Conservation (phyloP, 2,797 vertebrate genomes). For the Enteromius radiatus region DNA sequence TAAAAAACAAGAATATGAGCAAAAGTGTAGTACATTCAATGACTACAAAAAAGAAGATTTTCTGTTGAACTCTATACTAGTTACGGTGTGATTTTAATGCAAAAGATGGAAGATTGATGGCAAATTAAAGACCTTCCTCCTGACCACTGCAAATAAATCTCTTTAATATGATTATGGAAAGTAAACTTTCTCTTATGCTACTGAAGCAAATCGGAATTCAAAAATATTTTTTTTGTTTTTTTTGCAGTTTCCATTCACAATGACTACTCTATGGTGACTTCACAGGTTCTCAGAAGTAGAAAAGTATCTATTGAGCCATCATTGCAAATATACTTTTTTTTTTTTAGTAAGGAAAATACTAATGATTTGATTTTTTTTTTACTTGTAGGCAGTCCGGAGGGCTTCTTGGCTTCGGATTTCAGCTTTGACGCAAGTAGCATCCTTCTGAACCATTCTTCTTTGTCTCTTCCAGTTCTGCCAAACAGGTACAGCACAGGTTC, state of each 20-base stretch:
- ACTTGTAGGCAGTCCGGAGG: constrained; percentile 71
- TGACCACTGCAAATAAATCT: neutral
- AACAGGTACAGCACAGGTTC: constrained; percentile 93
- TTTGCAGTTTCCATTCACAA: neutral
- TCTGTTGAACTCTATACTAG: neutral
- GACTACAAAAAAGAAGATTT: neutral
- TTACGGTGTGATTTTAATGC: neutral
- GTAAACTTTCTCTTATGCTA: no score
- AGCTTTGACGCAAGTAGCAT: constrained; percentile 88
- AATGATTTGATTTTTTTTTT: constrained; percentile 71
- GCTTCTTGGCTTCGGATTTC: constrained; percentile 83
- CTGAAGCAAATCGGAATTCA: neutral
- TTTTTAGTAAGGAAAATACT: neutral
- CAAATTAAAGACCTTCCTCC: neutral
- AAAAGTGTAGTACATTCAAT: neutral
- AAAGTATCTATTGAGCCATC: neutral
- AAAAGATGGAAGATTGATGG: neutral
- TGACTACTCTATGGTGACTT: no score
- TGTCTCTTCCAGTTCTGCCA: constrained; percentile 95
- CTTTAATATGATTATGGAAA: neutral
- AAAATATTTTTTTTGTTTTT: neutral
- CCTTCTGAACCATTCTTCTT: constrained; percentile 96
- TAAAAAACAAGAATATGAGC: neutral
- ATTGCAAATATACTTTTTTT: neutral
- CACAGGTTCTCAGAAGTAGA: no score